Conservation (phyloP, 1,140 invertebrate species). For the Calliphora vicina region DNA sequence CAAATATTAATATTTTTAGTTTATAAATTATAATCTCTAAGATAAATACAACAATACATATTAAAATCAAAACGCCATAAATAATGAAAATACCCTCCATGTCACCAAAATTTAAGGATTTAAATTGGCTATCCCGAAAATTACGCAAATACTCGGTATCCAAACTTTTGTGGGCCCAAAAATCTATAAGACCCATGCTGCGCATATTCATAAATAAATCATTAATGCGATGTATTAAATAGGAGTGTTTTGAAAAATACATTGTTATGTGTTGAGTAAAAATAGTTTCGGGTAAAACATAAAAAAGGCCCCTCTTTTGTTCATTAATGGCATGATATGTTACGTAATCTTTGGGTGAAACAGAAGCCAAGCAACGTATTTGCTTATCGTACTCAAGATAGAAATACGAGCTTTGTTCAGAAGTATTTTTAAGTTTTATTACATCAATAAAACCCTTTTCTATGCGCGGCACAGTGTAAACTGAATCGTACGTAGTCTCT, state of each 20-base stretch:
- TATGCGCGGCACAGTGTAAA: background rate
- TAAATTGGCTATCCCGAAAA: background rate
- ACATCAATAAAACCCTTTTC: background rate
- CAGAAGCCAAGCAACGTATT: background rate
- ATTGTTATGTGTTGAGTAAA: constrained; percentile 40
- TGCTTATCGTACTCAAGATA: background rate
- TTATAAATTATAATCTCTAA: background rate
- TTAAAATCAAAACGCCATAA: background rate
- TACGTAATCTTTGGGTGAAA: constrained; percentile 35
- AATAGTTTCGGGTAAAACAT: constrained; percentile 35
- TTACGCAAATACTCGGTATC: background rate
- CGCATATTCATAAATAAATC: constrained; percentile 36
- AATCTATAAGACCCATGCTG: constrained; percentile 36
- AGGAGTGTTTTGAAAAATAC: constrained; percentile 39
- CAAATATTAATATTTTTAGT: background rate
- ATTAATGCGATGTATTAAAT: constrained; percentile 37
- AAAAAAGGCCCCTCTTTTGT: constrained; percentile 25
- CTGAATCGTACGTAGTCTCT: background rate
- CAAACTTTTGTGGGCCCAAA: constrained; percentile 30
- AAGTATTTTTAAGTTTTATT: constrained; percentile 26
- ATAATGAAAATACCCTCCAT: background rate
- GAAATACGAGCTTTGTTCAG: constrained; percentile 13
- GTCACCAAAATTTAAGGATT: background rate
- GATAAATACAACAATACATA: background rate
- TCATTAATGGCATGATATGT: constrained; percentile 19